Percentiles rank a stretch among this genome's conserved stretches.
These are phyloP conservation scores for Cebus imitator DNA, from an alignment of 2,113 vertebrate genomes.

Conservation along the genomic window DNA sequence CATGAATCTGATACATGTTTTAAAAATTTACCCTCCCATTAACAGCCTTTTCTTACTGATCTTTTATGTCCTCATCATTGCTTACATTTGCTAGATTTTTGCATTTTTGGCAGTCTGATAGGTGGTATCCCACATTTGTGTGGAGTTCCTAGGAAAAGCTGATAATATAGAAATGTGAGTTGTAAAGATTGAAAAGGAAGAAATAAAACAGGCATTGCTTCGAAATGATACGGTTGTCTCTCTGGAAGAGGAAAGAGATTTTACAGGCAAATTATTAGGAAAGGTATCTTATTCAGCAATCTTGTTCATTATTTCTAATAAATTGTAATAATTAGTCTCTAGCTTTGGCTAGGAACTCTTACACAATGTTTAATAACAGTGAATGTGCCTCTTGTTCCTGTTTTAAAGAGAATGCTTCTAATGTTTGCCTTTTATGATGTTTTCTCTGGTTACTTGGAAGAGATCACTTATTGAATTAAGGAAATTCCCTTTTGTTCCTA, in stretches of 20 bases:
- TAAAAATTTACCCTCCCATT: not conserved
- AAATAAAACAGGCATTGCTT: not conserved
- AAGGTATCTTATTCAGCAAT: not conserved
- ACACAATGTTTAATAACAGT: not conserved
- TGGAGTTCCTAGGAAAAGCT: not conserved
- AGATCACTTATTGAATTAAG: not conserved
- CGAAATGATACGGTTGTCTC: not conserved
- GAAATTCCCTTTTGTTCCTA: not conserved
- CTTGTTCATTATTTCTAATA: conserved; percentile 4
- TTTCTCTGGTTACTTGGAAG: not conserved
- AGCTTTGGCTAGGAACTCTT: not conserved
- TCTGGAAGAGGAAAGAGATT: not conserved
- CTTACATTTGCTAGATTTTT: not conserved
- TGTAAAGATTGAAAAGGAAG: not conserved
- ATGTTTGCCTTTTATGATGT: not conserved
- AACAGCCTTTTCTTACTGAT: not conserved
- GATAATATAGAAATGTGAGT: not conserved
- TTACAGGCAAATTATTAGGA: not conserved
- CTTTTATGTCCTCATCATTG: not conserved
- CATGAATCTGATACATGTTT: not conserved
- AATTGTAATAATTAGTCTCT: not conserved
- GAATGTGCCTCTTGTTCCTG: not conserved
- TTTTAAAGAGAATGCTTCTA: not conserved
- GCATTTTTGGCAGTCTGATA: not conserved
- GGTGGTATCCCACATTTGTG: not conserved